A percentile compares a stretch with the other conserved stretches of the same genome.
Conservation (phyloP, 2,888 invertebrate genomes). For the Apantesis nais region DNA sequence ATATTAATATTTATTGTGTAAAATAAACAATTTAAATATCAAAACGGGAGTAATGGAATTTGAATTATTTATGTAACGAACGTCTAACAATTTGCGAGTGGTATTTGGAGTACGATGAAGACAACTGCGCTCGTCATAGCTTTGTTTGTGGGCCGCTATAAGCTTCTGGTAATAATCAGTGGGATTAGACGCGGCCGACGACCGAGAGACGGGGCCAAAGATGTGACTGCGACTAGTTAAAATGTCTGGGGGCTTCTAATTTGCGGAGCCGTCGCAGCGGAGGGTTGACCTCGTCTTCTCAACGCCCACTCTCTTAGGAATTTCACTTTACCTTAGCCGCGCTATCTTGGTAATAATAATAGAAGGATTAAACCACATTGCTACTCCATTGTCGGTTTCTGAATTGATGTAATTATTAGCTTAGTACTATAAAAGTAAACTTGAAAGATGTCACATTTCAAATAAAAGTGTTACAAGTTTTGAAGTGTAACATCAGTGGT, state of each 20-base stretch:
- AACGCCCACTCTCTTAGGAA: conserved; percentile 53
- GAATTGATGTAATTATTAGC: conserved; percentile 12
- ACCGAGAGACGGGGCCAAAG: conserved; percentile 39
- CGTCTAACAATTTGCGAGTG: conserved; percentile 61
- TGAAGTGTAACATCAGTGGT: conserved; percentile 53
- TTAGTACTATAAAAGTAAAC: neutral
- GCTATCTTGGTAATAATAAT: conserved; percentile 41
- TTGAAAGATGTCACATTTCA: neutral
- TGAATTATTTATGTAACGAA: conserved; percentile 70
- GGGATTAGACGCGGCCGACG: conserved; percentile 46
- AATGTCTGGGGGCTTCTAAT: conserved; percentile 74
- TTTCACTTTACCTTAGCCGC: conserved; percentile 49
- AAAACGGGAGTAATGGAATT: conserved; percentile 32
- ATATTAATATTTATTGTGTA: neutral
- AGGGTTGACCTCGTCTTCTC: conserved; percentile 66
- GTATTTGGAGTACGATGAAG: conserved; percentile 68
- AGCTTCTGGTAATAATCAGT: conserved; percentile 67
- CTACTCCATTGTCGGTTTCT: conserved; percentile 16
- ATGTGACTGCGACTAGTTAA: conserved; percentile 63
- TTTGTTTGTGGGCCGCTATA: conserved; percentile 70
- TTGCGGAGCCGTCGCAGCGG: conserved; percentile 63
- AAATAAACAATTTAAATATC: conserved; percentile 32
- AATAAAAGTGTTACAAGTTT: conserved; percentile 48
- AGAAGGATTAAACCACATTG: conserved; percentile 34
- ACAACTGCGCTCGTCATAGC: conserved; percentile 69